Percentiles rank a stretch among this genome's conserved stretches.
phyloP scores from a whole-genome alignment of 2,888 invertebrate genomes.

The Drosophila incognita region DNA sequence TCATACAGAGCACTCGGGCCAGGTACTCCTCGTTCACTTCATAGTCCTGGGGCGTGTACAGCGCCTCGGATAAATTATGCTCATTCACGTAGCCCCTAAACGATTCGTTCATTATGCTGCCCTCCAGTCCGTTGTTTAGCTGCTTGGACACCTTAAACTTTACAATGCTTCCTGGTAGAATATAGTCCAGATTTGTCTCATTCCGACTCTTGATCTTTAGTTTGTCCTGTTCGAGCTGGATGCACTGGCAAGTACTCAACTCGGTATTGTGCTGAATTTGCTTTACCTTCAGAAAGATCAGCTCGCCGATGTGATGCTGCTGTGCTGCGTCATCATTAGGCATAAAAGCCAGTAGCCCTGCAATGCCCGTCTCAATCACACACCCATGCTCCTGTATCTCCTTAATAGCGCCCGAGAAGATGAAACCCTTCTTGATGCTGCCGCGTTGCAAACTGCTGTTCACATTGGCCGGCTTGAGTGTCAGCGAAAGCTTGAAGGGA shows the following conservation, averaged over 20 bases:
- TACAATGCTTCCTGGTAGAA: slow-evolving; percentile 85
- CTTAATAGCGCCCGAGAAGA: slow-evolving; percentile 89
- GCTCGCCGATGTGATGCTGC: slow-evolving; percentile 72
- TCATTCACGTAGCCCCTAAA: slow-evolving; percentile 85
- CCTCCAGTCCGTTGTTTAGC: slow-evolving; percentile 85
- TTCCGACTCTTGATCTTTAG: slow-evolving; percentile 81
- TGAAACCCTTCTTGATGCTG: slow-evolving; percentile 86
- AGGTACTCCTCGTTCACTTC: slow-evolving; percentile 85
- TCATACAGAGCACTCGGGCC: slow-evolving; percentile 89
- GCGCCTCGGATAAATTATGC: slow-evolving; percentile 82
- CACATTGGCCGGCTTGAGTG: slow-evolving; percentile 88
- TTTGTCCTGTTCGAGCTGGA: slow-evolving; percentile 59
- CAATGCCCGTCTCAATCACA: slow-evolving; percentile 91
- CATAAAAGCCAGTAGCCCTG: slow-evolving; percentile 90
- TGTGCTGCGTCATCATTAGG: slow-evolving; percentile 81
- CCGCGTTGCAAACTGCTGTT: slow-evolving; percentile 86
- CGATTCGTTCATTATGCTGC: slow-evolving; percentile 84
- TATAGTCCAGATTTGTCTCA: slow-evolving; percentile 84
- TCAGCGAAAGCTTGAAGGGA: slow-evolving; percentile 85
- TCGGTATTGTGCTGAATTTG: slow-evolving; percentile 70
- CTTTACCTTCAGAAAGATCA: slow-evolving; percentile 81
- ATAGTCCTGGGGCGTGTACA: slow-evolving; percentile 83
- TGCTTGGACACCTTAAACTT: slow-evolving; percentile 83
- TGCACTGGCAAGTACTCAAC: slow-evolving; percentile 82
- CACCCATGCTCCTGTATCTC: slow-evolving; percentile 95